These are phyloP conservation scores for Pachyuromys duprasi DNA, from an alignment of 2,797 vertebrate species.

Conservation along the genomic window DNA sequence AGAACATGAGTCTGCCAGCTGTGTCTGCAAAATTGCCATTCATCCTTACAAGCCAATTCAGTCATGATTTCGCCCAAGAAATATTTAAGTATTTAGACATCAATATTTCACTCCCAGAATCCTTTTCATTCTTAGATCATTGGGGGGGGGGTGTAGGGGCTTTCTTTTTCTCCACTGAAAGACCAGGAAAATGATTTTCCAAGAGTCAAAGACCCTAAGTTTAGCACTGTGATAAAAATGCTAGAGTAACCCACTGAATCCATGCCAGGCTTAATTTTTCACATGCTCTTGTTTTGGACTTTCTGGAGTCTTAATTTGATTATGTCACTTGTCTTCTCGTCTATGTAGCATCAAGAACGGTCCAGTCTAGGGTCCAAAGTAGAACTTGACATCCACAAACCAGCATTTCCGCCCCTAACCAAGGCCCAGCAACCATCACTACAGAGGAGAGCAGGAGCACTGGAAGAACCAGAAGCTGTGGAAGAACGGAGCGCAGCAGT, in stretches of 20 bases:
- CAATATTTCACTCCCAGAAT: not conserved
- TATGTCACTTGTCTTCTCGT: slow-evolving; percentile 22
- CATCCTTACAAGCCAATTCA: slow-evolving; percentile 20
- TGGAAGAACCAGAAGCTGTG: not conserved
- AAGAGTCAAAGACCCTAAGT: not conserved
- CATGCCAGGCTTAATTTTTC: slow-evolving; percentile 18
- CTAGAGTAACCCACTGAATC: not conserved
- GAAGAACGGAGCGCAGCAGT: not conserved
- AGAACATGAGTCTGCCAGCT: not conserved
- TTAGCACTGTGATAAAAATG: not conserved
- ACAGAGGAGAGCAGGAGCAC: not conserved
- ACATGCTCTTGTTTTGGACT: slow-evolving; percentile 25
- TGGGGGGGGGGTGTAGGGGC: not conserved
- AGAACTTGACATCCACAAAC: not conserved
- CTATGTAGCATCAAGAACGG: not conserved
- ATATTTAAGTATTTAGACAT: not conserved
- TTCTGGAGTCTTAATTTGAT: slow-evolving; percentile 53
- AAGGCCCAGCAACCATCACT: not conserved
- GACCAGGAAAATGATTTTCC: not conserved
- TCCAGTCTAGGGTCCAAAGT: not conserved
- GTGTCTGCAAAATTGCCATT: slow-evolving; percentile 36
- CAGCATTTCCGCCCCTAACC: not conserved
- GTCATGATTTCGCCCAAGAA: not conserved
- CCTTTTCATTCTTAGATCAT: slow-evolving; percentile 1
- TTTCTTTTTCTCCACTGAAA: not conserved